These are phyloP conservation scores for Drosophila lowei DNA, from an alignment of 1,140 invertebrate genomes.

Conservation along the genomic window DNA sequence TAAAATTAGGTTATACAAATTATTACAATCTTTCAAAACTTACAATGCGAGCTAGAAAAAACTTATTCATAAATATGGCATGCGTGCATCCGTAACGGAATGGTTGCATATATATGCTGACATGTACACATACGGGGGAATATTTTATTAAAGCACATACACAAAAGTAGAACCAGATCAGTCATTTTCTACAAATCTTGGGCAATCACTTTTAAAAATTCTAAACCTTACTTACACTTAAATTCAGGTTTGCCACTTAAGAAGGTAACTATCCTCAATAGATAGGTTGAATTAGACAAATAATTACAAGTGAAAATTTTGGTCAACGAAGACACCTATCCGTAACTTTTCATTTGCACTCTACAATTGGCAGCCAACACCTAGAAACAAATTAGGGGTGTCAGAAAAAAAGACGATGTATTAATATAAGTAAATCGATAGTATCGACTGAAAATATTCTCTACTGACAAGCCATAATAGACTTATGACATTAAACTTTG, in stretches of 20 bases:
- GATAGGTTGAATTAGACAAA: constrained; percentile 50
- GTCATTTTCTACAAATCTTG: constrained; percentile 15
- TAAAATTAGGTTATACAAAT: not conserved
- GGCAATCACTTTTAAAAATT: constrained; percentile 20
- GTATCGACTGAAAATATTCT: not conserved
- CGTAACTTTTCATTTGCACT: constrained; percentile 72
- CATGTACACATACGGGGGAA: constrained; percentile 26
- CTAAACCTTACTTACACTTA: constrained; percentile 48
- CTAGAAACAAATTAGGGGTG: constrained; percentile 60
- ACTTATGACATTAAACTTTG: too few species aligned
- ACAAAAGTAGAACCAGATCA: constrained; percentile 41
- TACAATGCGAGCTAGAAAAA: not conserved
- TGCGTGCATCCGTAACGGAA: constrained; percentile 19
- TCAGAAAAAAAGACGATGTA: constrained; percentile 46
- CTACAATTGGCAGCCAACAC: constrained; percentile 78
- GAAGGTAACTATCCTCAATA: not conserved
- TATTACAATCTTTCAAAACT: not conserved
- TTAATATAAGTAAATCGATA: constrained; percentile 11
- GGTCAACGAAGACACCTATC: constrained; percentile 51
- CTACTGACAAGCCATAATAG: too few species aligned
- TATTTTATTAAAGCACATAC: constrained; percentile 50
- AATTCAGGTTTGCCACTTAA: constrained; percentile 2
- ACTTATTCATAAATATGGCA: not conserved
- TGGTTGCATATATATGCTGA: constrained; percentile 24
- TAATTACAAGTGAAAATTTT: constrained; percentile 38